Evolutionary conservation across 2,797 vertebrate species (phyloP).

Genomic region (Rhinoraja longicauda): DNA sequence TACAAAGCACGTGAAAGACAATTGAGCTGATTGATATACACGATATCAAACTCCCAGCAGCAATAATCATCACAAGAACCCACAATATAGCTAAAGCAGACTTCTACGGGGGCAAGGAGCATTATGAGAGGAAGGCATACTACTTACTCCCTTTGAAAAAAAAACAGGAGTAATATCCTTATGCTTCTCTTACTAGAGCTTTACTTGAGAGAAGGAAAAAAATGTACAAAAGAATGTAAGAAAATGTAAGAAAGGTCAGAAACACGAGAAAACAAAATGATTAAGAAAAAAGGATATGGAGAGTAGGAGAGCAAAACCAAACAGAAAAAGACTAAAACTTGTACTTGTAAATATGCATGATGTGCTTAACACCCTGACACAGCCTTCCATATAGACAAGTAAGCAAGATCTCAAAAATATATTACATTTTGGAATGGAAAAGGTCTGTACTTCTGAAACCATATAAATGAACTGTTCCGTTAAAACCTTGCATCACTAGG

Average conservation of each 20-base stretch:
- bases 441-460: too few relatives aligned
- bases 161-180: not conserved
- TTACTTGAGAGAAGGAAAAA: too few relatives aligned
- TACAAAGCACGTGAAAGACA: not conserved
- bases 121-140: not conserved
- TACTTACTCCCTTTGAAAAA: not conserved
- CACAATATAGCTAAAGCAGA: too few relatives aligned
- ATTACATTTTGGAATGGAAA: too few relatives aligned
- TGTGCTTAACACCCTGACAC: not conserved
- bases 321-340: not conserved
- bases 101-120: too few relatives aligned
- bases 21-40: not conserved
- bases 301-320: not conserved
- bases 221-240: not conserved
- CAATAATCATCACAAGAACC: not conserved
- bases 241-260: not conserved
- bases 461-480: not conserved
- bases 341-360: not conserved
- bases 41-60: not conserved
- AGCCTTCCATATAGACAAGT: not conserved
- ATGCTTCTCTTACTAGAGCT: not conserved
- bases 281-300: not conserved
- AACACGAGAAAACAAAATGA: not conserved
- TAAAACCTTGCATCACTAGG: not conserved
- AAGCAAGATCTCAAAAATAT: too few relatives aligned